Conservation (phyloP, 1,140 invertebrate genomes). For the Phymorhynchus buccinoides region DNA sequence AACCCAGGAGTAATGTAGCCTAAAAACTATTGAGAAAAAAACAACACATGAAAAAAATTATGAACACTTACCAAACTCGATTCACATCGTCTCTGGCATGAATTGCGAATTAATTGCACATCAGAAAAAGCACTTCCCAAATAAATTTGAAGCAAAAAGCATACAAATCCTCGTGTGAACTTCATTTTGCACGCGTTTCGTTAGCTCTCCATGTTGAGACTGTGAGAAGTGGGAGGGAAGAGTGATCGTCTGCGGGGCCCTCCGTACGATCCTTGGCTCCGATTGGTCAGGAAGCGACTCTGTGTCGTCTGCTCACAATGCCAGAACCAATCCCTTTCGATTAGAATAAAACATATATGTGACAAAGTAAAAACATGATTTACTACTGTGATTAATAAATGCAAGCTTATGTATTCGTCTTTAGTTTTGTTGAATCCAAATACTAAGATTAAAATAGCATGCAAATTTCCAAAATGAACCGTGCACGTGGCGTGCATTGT, state of each 20-base stretch:
- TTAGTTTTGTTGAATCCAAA: neutral
- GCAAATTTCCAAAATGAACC: neutral
- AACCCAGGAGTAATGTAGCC: too few relatives aligned
- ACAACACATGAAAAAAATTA: constrained; percentile 7
- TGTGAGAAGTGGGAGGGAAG: constrained; percentile 42
- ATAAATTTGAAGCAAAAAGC: constrained; percentile 30
- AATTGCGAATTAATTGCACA: constrained; percentile 35
- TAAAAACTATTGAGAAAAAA: neutral
- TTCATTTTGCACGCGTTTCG: constrained; percentile 37
- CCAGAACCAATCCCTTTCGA: neutral
- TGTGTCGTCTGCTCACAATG: constrained; percentile 35
- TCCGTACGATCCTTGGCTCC: constrained; percentile 9
- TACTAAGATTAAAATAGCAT: neutral
- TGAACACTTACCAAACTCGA: constrained; percentile 41
- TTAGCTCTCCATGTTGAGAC: constrained; percentile 46
- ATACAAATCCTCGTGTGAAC: constrained; percentile 18
- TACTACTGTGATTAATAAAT: too few relatives aligned
- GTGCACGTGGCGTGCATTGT: constrained; percentile 12
- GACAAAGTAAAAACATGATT: too few relatives aligned
- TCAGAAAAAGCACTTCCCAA: constrained; percentile 28
- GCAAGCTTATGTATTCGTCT: too few relatives aligned
- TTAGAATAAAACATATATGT: neutral
- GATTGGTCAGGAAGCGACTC: constrained; percentile 32
- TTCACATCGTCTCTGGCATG: constrained; percentile 41
- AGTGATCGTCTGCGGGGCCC: constrained; percentile 12